Evolutionary conservation across 2,888 invertebrate species (phyloP).

Genomic region (Cheilosia soror): DNA sequence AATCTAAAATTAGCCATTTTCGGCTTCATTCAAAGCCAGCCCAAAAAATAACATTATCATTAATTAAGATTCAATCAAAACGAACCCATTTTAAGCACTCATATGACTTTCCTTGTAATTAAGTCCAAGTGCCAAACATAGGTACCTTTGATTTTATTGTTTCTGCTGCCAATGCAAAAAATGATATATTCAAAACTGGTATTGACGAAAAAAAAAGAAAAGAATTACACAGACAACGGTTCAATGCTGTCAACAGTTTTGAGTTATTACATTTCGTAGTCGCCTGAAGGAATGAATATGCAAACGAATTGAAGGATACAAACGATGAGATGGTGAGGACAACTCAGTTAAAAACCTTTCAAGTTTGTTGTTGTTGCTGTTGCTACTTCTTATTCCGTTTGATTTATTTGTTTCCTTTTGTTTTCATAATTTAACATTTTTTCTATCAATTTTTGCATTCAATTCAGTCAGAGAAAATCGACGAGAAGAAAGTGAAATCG

Average conservation of each 20-base stretch:
- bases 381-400: conserved; percentile 48
- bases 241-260: conserved; percentile 68
- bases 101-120: background rate
- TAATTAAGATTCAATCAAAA: too few species aligned
- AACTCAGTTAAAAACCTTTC: conserved; percentile 18
- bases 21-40: too few species aligned
- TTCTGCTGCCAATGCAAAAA: background rate
- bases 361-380: conserved; percentile 33
- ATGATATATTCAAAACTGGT: conserved; percentile 28
- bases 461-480: conserved; percentile 33
- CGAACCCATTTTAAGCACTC: too few species aligned
- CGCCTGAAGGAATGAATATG: conserved; percentile 69
- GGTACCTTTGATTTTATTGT: background rate
- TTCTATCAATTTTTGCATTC: conserved; percentile 30
- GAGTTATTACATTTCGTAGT: conserved; percentile 72
- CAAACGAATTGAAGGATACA: conserved; percentile 65
- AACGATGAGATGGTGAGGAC: conserved; percentile 22
- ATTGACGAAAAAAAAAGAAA: conserved; percentile 40
- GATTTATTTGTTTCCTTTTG: conserved; percentile 37
- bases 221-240: conserved; percentile 39
- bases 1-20: too few species aligned
- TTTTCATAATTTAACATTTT: conserved; percentile 49
- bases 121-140: background rate
- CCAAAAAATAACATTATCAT: too few species aligned
- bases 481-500: conserved; percentile 33